Evolutionary conservation across 2,113 vertebrate genomes (phyloP), one percentile per base, ranked within the genome.

Genomic region (Pipra filicauda): DNA sequence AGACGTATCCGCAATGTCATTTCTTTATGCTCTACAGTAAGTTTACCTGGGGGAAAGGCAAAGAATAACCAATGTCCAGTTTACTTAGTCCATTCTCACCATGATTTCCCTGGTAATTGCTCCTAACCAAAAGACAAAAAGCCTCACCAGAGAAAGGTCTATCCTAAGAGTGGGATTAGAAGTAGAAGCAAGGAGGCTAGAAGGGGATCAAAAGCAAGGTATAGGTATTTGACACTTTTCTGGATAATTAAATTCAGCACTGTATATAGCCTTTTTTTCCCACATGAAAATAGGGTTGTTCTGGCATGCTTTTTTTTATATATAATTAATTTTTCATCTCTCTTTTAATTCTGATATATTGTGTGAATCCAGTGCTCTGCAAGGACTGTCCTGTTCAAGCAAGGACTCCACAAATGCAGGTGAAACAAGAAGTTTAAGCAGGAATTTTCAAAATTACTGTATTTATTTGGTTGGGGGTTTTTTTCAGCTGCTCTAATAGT

Each of bases 231-330:
- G 4, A 4, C 12, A 27, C 8, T 73, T 72, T 62, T 67, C 20
- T 35, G 9, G 2, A 6, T 55, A 80, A 52, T 67, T 66, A 46
- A 48, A 72, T 54, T 90, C 57, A 71, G 5, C 31, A 35, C 20
- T 0, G 0, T 16, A 52, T 24, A 8, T 18, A 24, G 1, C 5
- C 1, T 14, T 73, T 73, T 66, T 72, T 8, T 8, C 6, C 6
- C 11, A 1, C 19, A 8, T 31, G 8, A 64, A 28, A 11, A 59
- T 12, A 59, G 13, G 2, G 2, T 24, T 74, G 12, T 58, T 41
- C 31, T 35, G 15, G 10, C 4, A 22, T 70, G 27, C 3, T 61
- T 33, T 33, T 37, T 76, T 15, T 12, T n/a, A 48, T 21, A 12
- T 48, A 37, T 37, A 66, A 27, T 48, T 33, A 67, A 58, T 67